Conservation (phyloP, 2,888 invertebrate genomes). For the Diogma glabrata region DNA sequence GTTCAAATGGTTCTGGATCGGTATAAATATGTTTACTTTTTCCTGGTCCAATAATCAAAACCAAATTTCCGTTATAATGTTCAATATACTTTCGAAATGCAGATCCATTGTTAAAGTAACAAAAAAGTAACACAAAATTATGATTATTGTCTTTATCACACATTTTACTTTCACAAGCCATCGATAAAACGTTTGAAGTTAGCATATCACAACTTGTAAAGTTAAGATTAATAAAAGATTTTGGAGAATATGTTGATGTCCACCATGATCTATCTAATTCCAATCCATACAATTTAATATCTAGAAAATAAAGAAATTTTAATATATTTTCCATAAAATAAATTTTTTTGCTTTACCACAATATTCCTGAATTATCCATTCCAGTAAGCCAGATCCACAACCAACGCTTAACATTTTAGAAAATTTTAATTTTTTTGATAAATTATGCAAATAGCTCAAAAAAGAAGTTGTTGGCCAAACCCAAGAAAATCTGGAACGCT, state of each 20-base stretch:
- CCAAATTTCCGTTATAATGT: conserved; percentile 47
- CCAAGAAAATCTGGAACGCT: conserved; percentile 51
- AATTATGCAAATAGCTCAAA: conserved; percentile 44
- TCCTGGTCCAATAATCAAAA: conserved; percentile 65
- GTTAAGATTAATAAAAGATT: conserved; percentile 53
- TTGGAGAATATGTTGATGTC: conserved; percentile 62
- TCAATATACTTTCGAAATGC: conserved; percentile 59
- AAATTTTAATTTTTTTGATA: conserved; percentile 37
- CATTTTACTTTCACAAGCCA: neutral
- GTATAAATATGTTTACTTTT: conserved; percentile 48
- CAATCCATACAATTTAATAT: conserved; percentile 50
- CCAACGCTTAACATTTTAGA: conserved; percentile 54
- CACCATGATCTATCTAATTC: conserved; percentile 76
- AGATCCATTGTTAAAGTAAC: conserved; percentile 63
- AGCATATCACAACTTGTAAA: conserved; percentile 38
- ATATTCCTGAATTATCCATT: conserved; percentile 60
- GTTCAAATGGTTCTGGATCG: conserved; percentile 56
- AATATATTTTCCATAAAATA: neutral
- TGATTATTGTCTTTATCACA: conserved; percentile 16
- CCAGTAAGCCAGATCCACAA: conserved; percentile 70
- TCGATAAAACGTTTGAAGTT: conserved; percentile 31
- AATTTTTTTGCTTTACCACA: conserved; percentile 41
- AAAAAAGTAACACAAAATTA: conserved; percentile 53
- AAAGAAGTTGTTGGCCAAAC: conserved; percentile 58
- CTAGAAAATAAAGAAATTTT: too few relatives aligned